Conservation (phyloP, 2,888 invertebrate genomes). For the Drosophila cognata region DNA sequence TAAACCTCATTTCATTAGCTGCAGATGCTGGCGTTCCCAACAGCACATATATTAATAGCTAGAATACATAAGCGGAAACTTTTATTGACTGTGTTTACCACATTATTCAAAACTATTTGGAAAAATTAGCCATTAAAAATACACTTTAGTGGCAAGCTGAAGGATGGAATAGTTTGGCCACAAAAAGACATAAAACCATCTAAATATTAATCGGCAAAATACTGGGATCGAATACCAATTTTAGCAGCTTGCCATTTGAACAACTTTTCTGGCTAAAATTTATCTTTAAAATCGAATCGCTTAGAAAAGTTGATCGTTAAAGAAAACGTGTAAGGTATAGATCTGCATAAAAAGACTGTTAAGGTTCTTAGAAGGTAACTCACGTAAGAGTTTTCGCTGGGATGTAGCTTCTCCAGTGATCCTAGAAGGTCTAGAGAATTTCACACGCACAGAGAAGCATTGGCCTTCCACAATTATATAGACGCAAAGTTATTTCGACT, state of each 20-base stretch:
- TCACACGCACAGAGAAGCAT: neutral
- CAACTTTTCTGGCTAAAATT: neutral
- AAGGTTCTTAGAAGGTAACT: neutral
- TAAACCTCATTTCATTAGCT: neutral
- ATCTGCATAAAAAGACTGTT: neutral
- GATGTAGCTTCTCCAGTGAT: neutral
- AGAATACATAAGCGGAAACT: neutral
- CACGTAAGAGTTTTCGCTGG: neutral
- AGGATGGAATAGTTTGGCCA: neutral
- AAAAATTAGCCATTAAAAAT: neutral
- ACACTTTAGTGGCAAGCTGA: neutral
- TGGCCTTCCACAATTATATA: neutral
- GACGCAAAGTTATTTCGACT: neutral
- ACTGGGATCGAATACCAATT: accelerated
- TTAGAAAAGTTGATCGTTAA: neutral
- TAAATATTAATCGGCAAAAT: neutral
- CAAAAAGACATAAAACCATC: neutral
- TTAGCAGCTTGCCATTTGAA: neutral
- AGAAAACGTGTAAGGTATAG: neutral
- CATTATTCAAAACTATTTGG: neutral
- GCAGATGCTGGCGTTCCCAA: conserved; percentile 16
- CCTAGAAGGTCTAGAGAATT: neutral
- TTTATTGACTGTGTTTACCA: neutral
- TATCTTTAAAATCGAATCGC: neutral
- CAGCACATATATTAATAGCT: neutral